Percentiles rank a stretch among this genome's conserved stretches.
Conservation (phyloP, 2,113 vertebrate species). For the Kryptolebias marmoratus region DNA sequence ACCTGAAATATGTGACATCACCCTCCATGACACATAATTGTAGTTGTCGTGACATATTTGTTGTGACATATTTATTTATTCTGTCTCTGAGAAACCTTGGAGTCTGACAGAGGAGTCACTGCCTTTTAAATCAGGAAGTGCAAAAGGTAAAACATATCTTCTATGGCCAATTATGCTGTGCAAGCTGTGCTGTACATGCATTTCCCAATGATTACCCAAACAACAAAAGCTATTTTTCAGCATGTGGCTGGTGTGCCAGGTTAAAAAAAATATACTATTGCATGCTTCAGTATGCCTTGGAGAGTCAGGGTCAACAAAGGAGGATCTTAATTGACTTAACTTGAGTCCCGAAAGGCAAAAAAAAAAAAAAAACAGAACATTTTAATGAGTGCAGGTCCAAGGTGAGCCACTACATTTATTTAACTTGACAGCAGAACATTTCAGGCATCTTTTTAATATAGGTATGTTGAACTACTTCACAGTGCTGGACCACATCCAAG, state of each 20-base stretch:
- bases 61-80: conserved; percentile 11
- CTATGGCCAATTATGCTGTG: background rate
- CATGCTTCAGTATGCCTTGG: conserved; percentile 14
- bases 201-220: conserved; percentile 11
- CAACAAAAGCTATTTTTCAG: conserved; percentile 10
- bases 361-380: conserved; percentile 27
- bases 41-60: conserved; percentile 19
- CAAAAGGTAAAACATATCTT: conserved; percentile 5
- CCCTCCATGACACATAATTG: background rate
- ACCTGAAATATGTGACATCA: conserved; percentile 10
- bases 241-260: background rate
- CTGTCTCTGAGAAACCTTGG: background rate
- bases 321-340: conserved; percentile 59
- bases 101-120: background rate
- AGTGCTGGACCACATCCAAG: conserved; percentile 32
- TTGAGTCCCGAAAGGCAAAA: conserved; percentile 42
- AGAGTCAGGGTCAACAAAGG: conserved; percentile 29
- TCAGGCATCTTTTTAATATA: conserved; percentile 37
- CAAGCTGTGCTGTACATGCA: background rate
- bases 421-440: conserved; percentile 45
- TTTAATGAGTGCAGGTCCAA: conserved; percentile 63
- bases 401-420: conserved; percentile 63
- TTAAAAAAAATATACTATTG: conserved; percentile 13
- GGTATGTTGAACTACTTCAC: conserved; percentile 47
- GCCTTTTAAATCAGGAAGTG: conserved; percentile 1